These are phyloP conservation scores for Acanthoscelides obtectus DNA, from an alignment of 2,888 invertebrate species.

Conservation along the genomic window DNA sequence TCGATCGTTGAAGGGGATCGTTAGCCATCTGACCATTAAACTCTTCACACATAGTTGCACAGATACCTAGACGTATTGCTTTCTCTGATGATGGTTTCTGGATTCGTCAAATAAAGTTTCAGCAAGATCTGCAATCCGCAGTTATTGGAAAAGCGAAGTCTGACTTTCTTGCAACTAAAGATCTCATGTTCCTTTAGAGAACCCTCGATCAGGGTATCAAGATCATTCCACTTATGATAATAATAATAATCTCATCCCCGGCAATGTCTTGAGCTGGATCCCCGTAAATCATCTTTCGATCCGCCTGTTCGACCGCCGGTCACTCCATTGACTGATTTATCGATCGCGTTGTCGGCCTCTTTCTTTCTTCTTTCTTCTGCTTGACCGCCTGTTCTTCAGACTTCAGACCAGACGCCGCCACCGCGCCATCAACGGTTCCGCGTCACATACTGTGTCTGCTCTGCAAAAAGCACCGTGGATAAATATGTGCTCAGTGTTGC, in stretches of 20 bases:
- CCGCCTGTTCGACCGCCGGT: slow-evolving; percentile 45
- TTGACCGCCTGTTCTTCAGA: slow-evolving; percentile 10
- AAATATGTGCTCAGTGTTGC: background rate
- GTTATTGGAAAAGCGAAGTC: too few species aligned
- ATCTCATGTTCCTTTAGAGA: too few species aligned
- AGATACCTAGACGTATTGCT: too few species aligned
- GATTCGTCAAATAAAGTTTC: too few species aligned
- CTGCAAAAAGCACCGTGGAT: background rate
- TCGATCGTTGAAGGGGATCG: too few species aligned
- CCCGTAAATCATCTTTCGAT: slow-evolving; percentile 46
- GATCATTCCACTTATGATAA: slow-evolving; percentile 14
- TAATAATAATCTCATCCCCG: slow-evolving; percentile 48
- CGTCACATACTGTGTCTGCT: background rate
- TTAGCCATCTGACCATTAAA: too few species aligned
- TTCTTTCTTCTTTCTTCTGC: slow-evolving; percentile 17
- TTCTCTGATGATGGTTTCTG: too few species aligned
- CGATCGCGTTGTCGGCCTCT: slow-evolving; percentile 40
- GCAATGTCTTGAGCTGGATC: slow-evolving; percentile 38
- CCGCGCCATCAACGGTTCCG: background rate
- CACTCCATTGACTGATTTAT: slow-evolving; percentile 46
- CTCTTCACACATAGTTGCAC: too few species aligned
- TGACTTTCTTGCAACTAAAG: too few species aligned
- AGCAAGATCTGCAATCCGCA: too few species aligned
- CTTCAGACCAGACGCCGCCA: slow-evolving; percentile 4
- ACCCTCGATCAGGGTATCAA: too few species aligned